Evolutionary conservation across 2,113 vertebrate genomes (phyloP).

Genomic region (Hymenochirus boettgeri): DNA sequence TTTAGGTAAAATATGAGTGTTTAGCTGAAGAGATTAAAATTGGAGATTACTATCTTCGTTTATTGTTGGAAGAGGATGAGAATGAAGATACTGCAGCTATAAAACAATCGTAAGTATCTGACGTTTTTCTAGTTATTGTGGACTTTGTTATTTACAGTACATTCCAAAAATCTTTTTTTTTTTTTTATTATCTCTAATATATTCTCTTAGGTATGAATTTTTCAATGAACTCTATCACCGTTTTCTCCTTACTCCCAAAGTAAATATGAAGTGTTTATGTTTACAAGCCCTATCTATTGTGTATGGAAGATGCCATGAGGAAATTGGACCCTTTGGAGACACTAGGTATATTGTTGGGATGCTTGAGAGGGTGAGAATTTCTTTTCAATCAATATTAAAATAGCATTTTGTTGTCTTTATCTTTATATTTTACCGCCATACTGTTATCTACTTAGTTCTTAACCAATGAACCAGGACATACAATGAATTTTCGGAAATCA

Average conservation of each 20-base stretch:
- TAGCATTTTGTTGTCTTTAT: background rate
- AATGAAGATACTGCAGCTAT: constrained; percentile 88
- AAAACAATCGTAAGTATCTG: constrained; percentile 87
- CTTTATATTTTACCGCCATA: too few relatives aligned
- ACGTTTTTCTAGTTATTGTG: background rate
- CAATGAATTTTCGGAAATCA: too few relatives aligned
- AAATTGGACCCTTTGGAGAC: constrained; percentile 93
- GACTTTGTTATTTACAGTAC: constrained; percentile 12
- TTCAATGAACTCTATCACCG: constrained; percentile 98
- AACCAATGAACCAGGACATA: too few relatives aligned
- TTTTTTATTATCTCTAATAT: constrained; percentile 9
- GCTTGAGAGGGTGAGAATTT: constrained; percentile 84
- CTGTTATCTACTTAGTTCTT: too few relatives aligned
- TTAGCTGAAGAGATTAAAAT: constrained; percentile 97
- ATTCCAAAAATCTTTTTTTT: constrained; percentile 18
- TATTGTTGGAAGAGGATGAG: constrained; percentile 93
- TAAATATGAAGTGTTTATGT: constrained; percentile 96
- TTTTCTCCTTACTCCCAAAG: constrained; percentile 95
- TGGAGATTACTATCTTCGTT: constrained; percentile 93
- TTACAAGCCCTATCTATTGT: constrained; percentile 95
- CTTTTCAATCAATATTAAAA: background rate
- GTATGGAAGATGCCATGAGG: constrained; percentile 91
- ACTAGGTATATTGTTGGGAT: constrained; percentile 96
- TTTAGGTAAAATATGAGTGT: constrained; percentile 94
- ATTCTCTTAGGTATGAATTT: constrained; percentile 93